Evolutionary conservation across 1,140 invertebrate species (phyloP), one percentile per base, ranked within the genome.

Genomic region (Heliconius eleuchia): DNA sequence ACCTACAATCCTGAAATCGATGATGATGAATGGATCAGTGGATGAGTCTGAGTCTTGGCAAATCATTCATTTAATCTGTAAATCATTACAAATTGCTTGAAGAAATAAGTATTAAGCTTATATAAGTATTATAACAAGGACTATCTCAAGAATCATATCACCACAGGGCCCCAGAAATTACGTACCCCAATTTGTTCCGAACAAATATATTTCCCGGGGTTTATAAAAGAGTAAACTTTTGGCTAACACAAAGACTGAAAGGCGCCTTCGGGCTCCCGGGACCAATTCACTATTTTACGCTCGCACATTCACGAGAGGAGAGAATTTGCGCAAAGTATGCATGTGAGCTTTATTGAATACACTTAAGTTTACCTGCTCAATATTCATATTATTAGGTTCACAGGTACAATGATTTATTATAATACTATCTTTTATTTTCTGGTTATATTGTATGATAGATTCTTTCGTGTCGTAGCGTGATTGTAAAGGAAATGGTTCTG

Each of bases 241-340:
- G 77, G 79, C 77, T 77, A 37, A 74, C 80, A 81, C 76, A 80
- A 74, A 78, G 80, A 81, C 80, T 81, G 82, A 80, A 78, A 76
- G 83, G 71, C 52, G 75, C 80, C 83, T 76, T 78, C 73, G 42
- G 77, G 83, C 83, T 84, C 84, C 19, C 66, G 88, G 88, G 88
- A 86, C 83, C 86, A 76, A 88, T 86, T 80, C 75, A 74, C 79
- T 66, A 83, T 82, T 87, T 85, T 88, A 88, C 85, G 80, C 83
- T 87, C 82, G 71, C 83, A 84, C 84, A 76, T 85, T 85, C 74
- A 75, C 78, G 37, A 75, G 70, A 76, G 74, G 81, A 84, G 80
- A 86, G 83, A 85, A 88, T 90, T 87, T 88, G 87, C 83, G 84
- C 86, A 87, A 89, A 90, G 81, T 88, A 86, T 89, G 83, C 82